Evolutionary conservation across 2,113 vertebrate genomes (phyloP).

Genomic region (human): GRCh38 chr3:98752001-98752500

Average conservation of each 20-base stretch:
- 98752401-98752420: background rate
- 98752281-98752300: background rate
- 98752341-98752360: background rate
- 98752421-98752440: background rate
- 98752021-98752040: background rate
- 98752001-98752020: background rate
- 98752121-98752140: background rate
- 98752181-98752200: background rate
- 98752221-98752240: background rate
- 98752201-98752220: background rate
- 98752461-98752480: no score
- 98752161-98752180: background rate
- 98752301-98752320: background rate
- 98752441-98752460: no score
- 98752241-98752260: background rate
- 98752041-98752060: background rate
- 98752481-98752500: no score
- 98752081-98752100: background rate
- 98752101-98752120: background rate
- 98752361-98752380: background rate
- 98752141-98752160: background rate
- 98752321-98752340: background rate
- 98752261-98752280: background rate
- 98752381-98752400: background rate
- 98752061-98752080: background rate